Percentiles rank a stretch among this genome's conserved stretches.
Evolutionary conservation across 2,888 invertebrate species (phyloP).

Genomic region (Leptopilina drosophilae): DNA sequence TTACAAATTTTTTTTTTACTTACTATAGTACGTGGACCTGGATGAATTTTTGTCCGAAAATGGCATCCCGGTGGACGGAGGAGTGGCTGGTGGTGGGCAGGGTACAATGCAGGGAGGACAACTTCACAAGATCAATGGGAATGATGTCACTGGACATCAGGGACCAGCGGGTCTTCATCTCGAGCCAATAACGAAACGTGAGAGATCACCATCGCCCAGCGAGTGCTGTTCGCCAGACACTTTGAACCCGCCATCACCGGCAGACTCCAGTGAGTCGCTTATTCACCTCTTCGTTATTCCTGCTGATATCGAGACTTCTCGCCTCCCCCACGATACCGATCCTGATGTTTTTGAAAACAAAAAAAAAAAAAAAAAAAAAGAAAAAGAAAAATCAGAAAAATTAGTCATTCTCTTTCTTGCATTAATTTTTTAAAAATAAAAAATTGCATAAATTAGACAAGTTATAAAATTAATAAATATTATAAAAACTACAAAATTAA

Average conservation of each 20-base stretch:
- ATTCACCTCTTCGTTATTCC: conserved; percentile 10
- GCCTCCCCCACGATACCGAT: conserved; percentile 46
- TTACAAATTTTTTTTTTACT: conserved; percentile 15
- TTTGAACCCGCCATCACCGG: conserved; percentile 92
- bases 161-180: conserved; percentile 82
- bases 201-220: conserved; percentile 91
- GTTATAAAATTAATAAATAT: too few relatives aligned
- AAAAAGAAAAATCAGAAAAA: background rate
- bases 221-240: conserved; percentile 94
- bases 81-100: conserved; percentile 80
- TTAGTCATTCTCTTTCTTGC: too few relatives aligned
- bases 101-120: conserved; percentile 72
- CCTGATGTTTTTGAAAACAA: conserved; percentile 41
- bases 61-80: conserved; percentile 91
- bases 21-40: conserved; percentile 92
- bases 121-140: conserved; percentile 74
- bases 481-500: too few relatives aligned
- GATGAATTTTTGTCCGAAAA: conserved; percentile 98
- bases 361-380: background rate
- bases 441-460: too few relatives aligned
- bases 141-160: conserved; percentile 77
- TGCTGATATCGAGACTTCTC: conserved; percentile 25
- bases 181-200: conserved; percentile 88
- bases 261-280: conserved; percentile 88
- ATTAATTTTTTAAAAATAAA: too few relatives aligned